Evolutionary conservation across 2,113 vertebrate species (phyloP), one percentile per base, ranked within the genome.

Genomic region (Nansenia antarctica): DNA sequence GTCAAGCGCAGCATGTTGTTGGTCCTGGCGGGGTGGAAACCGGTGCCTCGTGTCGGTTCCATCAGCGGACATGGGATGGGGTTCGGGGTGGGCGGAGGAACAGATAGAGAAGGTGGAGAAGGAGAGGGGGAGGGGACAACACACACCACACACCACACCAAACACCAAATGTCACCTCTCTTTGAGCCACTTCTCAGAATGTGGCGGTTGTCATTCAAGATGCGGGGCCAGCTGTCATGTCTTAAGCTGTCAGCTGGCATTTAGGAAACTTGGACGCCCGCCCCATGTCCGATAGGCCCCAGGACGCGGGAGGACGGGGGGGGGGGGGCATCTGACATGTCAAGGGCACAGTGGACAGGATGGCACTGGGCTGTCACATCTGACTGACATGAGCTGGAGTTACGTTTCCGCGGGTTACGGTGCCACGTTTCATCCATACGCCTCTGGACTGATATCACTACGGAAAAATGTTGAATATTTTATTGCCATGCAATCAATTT

Each of bases 1-100:
- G 92, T 86, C 92, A 92, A 84, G 74, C 86, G 59, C 87, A 87
- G 91, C 86, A 3, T 87, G 91, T 77, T 77, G 84, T 85, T 87
- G 72, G 83, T 72, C 81, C 81, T 77, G 83, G 76, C 81, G 78
- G 80, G n/a, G n/a, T n/a, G 87, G 71, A 81, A 74, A 62, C 83
- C 55, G 31, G 78, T 62, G 69, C 73, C 78, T 78, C 61, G 53
- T 65, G 73, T 72, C 76, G 80, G 81, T 71, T 74, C 68, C 83
- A 69, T 80, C 77, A 76, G 69, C 61, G 79, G 79, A 27, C 63
- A 74, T 72, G 72, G 77, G 82, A 81, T 78, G 77, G 4, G 65
- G 69, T 24, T 58, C 59, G 30, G 58, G 62, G 45, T 11, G 14
- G 72, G 80, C 62, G 71, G 69, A 81, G n/a, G 45, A 63, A 69